A percentile compares a stretch with the other conserved stretches of the same genome.
Evolutionary conservation across 2,113 vertebrate species (phyloP).

Genomic region (Nothocercus nigrocapillus): DNA sequence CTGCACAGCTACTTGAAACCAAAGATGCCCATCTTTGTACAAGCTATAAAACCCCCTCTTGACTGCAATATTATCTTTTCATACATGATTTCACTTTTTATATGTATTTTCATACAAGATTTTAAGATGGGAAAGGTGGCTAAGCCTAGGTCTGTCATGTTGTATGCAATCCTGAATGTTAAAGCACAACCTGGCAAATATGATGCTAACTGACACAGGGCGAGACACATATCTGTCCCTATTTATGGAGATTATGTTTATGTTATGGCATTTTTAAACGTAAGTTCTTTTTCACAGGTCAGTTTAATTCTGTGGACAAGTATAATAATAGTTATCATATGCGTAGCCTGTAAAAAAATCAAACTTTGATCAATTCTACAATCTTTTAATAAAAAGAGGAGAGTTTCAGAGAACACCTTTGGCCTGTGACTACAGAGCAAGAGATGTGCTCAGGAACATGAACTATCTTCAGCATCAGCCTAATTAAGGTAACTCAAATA

Average conservation of each 20-base stretch:
- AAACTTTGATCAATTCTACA: background rate
- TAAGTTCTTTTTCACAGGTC: background rate
- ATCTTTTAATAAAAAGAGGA: background rate
- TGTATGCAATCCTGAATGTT: background rate
- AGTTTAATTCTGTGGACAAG: background rate
- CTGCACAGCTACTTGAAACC: background rate
- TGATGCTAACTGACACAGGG: background rate
- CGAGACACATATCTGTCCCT: background rate
- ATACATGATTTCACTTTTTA: background rate
- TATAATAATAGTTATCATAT: background rate
- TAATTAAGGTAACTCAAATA: slow-evolving; percentile 63
- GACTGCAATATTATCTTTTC: background rate
- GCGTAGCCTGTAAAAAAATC: background rate
- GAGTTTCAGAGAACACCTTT: background rate
- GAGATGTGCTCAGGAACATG: slow-evolving; percentile 11
- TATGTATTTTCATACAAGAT: background rate
- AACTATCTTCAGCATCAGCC: slow-evolving; percentile 47
- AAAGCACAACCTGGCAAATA: background rate
- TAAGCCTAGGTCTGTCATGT: background rate
- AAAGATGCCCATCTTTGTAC: background rate
- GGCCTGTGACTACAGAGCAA: background rate
- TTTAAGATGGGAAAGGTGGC: background rate
- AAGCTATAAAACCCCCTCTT: background rate
- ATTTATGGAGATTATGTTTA: background rate
- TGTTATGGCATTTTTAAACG: background rate